Base-by-base conservation (phyloP, 2,113 vertebrate species). In the Amphiprion percula region DNA sequence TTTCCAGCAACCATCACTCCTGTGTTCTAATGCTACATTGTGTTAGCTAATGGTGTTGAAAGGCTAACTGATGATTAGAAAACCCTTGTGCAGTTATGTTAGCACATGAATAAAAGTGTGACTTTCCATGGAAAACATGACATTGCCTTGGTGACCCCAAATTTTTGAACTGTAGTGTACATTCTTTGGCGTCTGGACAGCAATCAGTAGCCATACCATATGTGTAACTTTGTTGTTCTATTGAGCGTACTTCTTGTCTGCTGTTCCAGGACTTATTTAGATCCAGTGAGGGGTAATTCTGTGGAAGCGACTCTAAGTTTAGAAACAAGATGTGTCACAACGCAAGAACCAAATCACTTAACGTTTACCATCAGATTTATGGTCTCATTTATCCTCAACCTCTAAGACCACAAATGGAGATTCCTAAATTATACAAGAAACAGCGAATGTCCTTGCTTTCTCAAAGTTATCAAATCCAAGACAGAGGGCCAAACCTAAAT, bases 401-500 rank as follows among this genome's bases (percentile, higher is more conserved):
- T 79, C 77, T 53, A 62, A 68, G 74, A 87, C 79, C 79, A 85
- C 88, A 88, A 89, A 88, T 80, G 71, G 60, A 87, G 79, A 85
- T 85, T 80, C 39, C 46, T 79, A 58, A 85, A 82, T 82, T 62
- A 77, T 44, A 77, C 68, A n/a, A 49, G 53, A 68, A 82, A 23
- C 52, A 6, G 41, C 26, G 68, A 75, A 61, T 49, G 56, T 61
- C 71, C 52, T 68, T 16, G 30, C 77, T 79, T 72, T 86, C 26
- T 74, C 71, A 70, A 83, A 86, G 83, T 86, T 85, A 47, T 37
- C 33, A 61, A 87, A 79, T 58, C 54, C 54, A 81, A 90, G 91
- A 93, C 87, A 86, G 87, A 94, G 75, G 88, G 80, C 84, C 91
- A 85, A 80, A 47, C 90, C 87, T 94, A 92, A 94, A 93, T 68